These are phyloP conservation scores for Mus caroli DNA, from an alignment of 2,797 vertebrate genomes.

Conservation along the genomic window DNA sequence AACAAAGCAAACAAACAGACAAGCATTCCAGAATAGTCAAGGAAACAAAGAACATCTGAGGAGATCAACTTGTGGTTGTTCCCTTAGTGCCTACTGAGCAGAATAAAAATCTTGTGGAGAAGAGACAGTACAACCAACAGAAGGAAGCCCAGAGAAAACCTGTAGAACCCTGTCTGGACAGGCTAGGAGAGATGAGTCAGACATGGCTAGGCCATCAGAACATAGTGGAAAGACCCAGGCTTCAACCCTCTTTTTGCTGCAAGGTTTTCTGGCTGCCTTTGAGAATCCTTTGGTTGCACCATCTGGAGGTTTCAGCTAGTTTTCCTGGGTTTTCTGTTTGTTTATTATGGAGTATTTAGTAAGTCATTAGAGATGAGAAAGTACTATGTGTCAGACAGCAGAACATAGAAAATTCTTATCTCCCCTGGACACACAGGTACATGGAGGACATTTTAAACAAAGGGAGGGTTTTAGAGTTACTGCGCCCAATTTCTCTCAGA, in stretches of 20 bases:
- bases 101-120: neutral
- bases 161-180: neutral
- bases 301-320: neutral
- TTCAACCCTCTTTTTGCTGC: neutral
- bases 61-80: neutral
- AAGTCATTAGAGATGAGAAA: neutral
- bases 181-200: fast-evolving
- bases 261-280: neutral
- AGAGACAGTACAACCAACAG: neutral
- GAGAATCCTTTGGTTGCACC: neutral
- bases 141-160: neutral
- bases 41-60: too few species aligned
- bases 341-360: neutral
- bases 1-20: neutral
- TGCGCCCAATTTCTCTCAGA: neutral
- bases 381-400: too few species aligned
- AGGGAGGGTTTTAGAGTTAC: neutral
- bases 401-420: neutral
- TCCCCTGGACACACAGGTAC: fast-evolving
- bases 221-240: fast-evolving
- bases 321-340: neutral
- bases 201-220: too few species aligned
- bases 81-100: neutral
- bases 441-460: neutral
- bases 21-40: neutral